Evolutionary conservation across 2,888 invertebrate species (phyloP).

Genomic region (Leucophenga maculata): DNA sequence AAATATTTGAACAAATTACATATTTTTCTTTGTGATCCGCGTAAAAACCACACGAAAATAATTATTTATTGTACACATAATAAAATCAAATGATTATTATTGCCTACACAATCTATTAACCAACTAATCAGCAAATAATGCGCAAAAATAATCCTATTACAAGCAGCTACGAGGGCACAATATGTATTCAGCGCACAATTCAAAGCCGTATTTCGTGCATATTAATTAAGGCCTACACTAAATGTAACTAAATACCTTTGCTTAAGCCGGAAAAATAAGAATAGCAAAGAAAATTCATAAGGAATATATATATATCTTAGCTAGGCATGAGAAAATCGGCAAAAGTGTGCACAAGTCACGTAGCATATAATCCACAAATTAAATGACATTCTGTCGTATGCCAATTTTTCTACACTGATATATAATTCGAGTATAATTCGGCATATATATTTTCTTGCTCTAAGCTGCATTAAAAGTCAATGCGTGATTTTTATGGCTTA

Average conservation of each 20-base stretch:
- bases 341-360: not conserved
- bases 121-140: conserved; percentile 25
- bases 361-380: conserved; percentile 17
- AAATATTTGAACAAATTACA: no score
- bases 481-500: not conserved
- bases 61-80: not conserved
- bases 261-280: not conserved
- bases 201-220: conserved; percentile 10
- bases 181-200: conserved; percentile 19
- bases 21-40: no score
- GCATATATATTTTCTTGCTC: not conserved
- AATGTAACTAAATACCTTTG: conserved; percentile 12
- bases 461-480: not conserved
- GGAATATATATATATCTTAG: not conserved
- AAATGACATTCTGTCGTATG: conserved; percentile 9
- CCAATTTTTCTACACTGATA: conserved; percentile 2
- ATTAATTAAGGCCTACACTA: conserved; percentile 4
- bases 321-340: no score
- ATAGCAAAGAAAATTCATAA: not conserved
- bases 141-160: conserved; percentile 21
- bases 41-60: no score
- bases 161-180: not conserved
- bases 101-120: conserved; percentile 21
- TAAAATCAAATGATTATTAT: conserved; percentile 20
- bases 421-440: not conserved